phyloP scores from a whole-genome alignment of 2,888 invertebrate species.

The Poecilobothrus nobilitatus region DNA sequence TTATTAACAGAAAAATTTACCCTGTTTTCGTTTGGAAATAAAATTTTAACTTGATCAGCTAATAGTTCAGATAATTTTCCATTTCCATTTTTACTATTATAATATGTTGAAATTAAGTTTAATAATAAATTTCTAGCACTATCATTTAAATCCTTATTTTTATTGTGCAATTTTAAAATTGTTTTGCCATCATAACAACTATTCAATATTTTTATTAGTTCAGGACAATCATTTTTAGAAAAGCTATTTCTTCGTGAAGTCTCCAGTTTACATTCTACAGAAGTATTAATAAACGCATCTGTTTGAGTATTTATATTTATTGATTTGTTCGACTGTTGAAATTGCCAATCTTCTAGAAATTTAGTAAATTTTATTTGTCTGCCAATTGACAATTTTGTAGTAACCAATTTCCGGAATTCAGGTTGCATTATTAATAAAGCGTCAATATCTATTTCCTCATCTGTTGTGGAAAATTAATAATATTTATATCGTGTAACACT shows the following conservation, averaged over 20 bases:
- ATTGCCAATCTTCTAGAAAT: neutral
- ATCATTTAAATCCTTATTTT: neutral
- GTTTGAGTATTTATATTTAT: neutral
- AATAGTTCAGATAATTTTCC: neutral
- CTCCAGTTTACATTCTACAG: neutral
- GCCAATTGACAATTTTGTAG: neutral
- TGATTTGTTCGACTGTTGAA: neutral
- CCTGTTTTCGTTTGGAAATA: neutral
- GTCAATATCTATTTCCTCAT: neutral
- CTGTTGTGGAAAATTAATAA: too few species aligned
- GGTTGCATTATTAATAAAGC: constrained; percentile 1
- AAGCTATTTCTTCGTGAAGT: neutral
- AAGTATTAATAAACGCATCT: neutral
- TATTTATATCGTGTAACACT: too few species aligned
- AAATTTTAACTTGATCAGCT: neutral
- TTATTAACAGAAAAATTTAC: neutral
- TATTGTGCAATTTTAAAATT: neutral
- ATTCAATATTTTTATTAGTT: neutral
- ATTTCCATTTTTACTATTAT: constrained; percentile 4
- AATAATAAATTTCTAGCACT: neutral
- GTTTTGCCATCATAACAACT: neutral
- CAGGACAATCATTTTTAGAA: neutral
- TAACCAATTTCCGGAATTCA: neutral
- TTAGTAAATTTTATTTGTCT: neutral
- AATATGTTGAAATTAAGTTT: neutral